Evolutionary conservation across 2,888 invertebrate species (phyloP).

Genomic region (Luperina testacea): DNA sequence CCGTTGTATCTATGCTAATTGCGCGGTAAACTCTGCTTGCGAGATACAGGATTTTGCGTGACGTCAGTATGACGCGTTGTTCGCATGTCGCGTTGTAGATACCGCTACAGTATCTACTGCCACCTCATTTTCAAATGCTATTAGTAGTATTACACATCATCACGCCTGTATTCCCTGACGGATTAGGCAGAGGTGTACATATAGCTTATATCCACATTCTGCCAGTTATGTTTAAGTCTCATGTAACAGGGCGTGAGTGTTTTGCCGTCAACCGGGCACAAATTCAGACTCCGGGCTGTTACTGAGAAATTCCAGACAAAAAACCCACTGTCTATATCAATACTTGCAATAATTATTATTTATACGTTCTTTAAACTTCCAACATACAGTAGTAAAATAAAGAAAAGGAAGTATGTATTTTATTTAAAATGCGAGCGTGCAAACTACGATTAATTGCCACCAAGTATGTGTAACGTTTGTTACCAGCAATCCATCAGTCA

Average conservation of each 20-base stretch:
- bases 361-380: conserved; percentile 1
- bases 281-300: too few species aligned
- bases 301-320: neutral
- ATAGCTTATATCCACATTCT: neutral
- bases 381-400: conserved; percentile 1
- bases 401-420: conserved; percentile 34
- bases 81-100: too few species aligned
- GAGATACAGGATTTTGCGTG: too few species aligned
- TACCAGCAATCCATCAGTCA: conserved; percentile 37
- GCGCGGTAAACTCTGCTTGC: too few species aligned
- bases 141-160: neutral
- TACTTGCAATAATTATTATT: conserved; percentile 3
- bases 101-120: neutral
- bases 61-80: too few species aligned
- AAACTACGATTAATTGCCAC: conserved; percentile 22
- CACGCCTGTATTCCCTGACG: neutral
- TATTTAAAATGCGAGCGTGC: conserved; percentile 16
- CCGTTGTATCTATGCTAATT: too few species aligned
- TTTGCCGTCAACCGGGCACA: too few species aligned
- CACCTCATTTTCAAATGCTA: neutral
- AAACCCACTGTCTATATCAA: too few species aligned
- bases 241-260: neutral
- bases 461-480: conserved; percentile 49
- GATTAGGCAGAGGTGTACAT: too few species aligned
- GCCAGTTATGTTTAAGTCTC: neutral